A percentile compares a stretch with the other conserved stretches of the same genome.
Conservation (phyloP, 2,113 vertebrate species). For the Microtus pennsylvanicus region DNA sequence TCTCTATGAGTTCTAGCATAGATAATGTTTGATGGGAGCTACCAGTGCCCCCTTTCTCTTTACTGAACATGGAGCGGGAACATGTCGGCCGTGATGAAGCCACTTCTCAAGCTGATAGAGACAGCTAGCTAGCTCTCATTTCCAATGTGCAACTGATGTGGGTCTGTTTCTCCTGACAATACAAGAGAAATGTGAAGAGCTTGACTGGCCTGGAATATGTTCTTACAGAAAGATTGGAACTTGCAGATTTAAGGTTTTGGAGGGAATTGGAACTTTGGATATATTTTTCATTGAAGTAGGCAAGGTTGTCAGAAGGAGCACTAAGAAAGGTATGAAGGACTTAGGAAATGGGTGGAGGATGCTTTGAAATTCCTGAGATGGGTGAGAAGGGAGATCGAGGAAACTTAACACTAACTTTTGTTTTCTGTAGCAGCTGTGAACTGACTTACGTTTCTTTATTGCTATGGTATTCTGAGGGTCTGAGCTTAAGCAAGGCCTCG, state of each 20-base stretch:
- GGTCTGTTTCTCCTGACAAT: neutral
- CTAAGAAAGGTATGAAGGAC: constrained; percentile 56
- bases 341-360: constrained; percentile 36
- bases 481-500: neutral
- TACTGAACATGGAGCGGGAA: neutral
- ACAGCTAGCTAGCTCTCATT: neutral
- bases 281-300: constrained; percentile 53
- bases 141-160: neutral
- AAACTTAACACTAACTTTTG: constrained; percentile 34
- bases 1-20: constrained; percentile 28
- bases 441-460: neutral
- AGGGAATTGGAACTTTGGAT: constrained; percentile 39
- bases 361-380: constrained; percentile 56
- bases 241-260: constrained; percentile 29
- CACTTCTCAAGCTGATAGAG: neutral
- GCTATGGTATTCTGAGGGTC: neutral
- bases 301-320: neutral
- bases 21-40: constrained; percentile 27
- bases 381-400: constrained; percentile 21
- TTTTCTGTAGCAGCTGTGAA: constrained; percentile 38
- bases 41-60: neutral
- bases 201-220: constrained; percentile 38
- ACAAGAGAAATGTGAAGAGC: constrained; percentile 21
- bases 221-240: constrained; percentile 37
- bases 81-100: neutral